A percentile compares a stretch with the other conserved stretches of the same genome.
Evolutionary conservation across 2,113 vertebrate genomes (phyloP).

Genomic region (Entelurus aequoreus): DNA sequence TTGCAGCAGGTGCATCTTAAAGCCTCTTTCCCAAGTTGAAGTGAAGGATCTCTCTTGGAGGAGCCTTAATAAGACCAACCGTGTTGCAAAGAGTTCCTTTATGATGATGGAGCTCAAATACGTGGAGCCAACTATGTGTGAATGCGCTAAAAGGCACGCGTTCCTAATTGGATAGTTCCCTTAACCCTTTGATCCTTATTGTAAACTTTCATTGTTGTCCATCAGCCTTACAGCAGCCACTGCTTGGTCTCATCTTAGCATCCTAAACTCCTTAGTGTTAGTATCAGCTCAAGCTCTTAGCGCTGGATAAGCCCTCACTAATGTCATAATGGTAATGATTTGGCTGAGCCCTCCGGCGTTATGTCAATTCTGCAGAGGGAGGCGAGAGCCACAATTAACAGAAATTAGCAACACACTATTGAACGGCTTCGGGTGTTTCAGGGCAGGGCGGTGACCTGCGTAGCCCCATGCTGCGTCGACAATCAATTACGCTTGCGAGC

Average conservation of each 20-base stretch:
- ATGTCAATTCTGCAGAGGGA: constrained; percentile 61
- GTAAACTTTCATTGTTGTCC: constrained; percentile 71
- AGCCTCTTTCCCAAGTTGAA: constrained; percentile 69
- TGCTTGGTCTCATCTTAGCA: constrained; percentile 68
- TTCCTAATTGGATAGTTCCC: constrained; percentile 67
- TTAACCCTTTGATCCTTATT: constrained; percentile 69
- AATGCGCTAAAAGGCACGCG: constrained; percentile 45
- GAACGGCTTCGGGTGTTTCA: constrained; percentile 41
- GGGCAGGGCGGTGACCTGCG: constrained; percentile 44
- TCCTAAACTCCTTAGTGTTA: constrained; percentile 73
- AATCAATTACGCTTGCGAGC: constrained; percentile 35
- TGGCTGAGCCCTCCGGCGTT: constrained; percentile 65
- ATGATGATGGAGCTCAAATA: constrained; percentile 41
- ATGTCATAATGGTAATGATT: constrained; percentile 75
- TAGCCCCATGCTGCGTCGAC: constrained; percentile 27
- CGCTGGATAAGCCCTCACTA: constrained; percentile 71
- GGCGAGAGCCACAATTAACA: constrained; percentile 66
- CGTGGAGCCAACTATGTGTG: constrained; percentile 36
- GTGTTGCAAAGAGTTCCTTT: constrained; percentile 55
- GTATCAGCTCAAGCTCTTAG: constrained; percentile 74
- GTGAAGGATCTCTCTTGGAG: constrained; percentile 61
- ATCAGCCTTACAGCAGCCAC: constrained; percentile 61
- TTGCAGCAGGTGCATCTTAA: constrained; percentile 70
- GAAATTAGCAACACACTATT: constrained; percentile 65
- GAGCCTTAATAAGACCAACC: constrained; percentile 62